Evolutionary conservation across 92 coral and sea anemone genomes (phyloP).

Genomic region (Micromussa lordhowensis): DNA sequence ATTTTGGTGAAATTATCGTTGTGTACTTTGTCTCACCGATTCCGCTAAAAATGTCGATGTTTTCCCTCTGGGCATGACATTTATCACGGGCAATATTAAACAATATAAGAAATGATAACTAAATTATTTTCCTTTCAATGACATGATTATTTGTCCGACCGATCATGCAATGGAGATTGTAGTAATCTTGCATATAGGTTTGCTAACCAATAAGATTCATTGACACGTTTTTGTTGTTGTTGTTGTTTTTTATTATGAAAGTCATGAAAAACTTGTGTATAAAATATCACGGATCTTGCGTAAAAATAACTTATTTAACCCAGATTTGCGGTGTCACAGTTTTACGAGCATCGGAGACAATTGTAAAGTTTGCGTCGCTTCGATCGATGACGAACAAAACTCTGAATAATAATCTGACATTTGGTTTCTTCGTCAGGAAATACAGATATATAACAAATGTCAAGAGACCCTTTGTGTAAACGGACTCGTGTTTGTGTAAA

Average conservation of each 20-base stretch:
- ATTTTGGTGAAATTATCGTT: neutral
- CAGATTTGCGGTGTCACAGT: neutral
- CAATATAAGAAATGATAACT: slow-evolving; percentile 8
- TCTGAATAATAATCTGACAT: neutral
- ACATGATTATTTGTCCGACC: slow-evolving; percentile 7
- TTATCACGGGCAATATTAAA: neutral
- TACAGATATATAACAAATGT: neutral
- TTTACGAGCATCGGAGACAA: neutral
- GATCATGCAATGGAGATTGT: neutral
- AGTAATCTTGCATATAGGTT: neutral
- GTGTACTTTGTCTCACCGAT: neutral
- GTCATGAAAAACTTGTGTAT: neutral
- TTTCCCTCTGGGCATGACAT: neutral
- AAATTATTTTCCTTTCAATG: neutral
- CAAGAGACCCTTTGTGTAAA: neutral
- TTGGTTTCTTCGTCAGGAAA: neutral
- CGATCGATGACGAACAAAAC: neutral
- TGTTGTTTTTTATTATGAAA: no score
- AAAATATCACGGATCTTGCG: neutral
- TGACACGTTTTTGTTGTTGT: neutral
- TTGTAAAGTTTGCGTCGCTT: neutral
- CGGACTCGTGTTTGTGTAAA: neutral
- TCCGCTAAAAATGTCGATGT: neutral
- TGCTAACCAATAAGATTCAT: neutral
- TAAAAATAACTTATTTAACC: neutral